Conservation (phyloP, 2,797 vertebrate species). For the Chiloscyllium punctatum region DNA sequence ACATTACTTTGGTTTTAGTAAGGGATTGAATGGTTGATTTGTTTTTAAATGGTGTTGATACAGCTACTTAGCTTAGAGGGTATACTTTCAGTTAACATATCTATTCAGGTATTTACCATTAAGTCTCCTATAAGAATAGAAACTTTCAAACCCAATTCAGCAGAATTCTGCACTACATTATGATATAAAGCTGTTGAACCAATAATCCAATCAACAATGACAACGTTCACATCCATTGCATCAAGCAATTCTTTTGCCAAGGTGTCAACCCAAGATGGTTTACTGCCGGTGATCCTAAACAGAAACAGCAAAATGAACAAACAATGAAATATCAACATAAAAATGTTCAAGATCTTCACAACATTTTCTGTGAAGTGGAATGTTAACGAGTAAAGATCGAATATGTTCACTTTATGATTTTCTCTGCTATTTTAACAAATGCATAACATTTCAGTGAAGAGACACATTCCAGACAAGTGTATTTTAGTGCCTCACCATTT, state of each 20-base stretch:
- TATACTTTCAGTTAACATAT: background rate
- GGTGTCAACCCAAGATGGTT: conserved; percentile 76
- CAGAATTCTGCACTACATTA: conserved; percentile 75
- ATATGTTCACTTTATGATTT: background rate
- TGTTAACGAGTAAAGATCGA: background rate
- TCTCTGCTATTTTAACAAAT: background rate
- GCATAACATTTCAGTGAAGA: background rate
- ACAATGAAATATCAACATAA: background rate
- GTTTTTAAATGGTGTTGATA: background rate
- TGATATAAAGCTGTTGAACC: conserved; percentile 74
- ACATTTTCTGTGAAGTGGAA: background rate
- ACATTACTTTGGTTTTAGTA: background rate
- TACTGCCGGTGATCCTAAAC: conserved; percentile 72
- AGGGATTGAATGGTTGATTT: background rate
- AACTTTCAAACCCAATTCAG: conserved; percentile 71
- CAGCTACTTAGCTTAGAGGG: background rate
- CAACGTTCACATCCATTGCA: conserved; percentile 65
- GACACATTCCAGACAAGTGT: background rate
- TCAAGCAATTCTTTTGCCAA: conserved; percentile 65
- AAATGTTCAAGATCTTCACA: too few species aligned
- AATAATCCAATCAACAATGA: conserved; percentile 85
- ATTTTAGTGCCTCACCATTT: background rate
- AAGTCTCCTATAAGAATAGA: conserved; percentile 74
- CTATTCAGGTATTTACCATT: conserved; percentile 58
- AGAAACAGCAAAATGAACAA: conserved; percentile 9